Conservation (phyloP, 2,113 vertebrate species). For the Lanius collurio region DNA sequence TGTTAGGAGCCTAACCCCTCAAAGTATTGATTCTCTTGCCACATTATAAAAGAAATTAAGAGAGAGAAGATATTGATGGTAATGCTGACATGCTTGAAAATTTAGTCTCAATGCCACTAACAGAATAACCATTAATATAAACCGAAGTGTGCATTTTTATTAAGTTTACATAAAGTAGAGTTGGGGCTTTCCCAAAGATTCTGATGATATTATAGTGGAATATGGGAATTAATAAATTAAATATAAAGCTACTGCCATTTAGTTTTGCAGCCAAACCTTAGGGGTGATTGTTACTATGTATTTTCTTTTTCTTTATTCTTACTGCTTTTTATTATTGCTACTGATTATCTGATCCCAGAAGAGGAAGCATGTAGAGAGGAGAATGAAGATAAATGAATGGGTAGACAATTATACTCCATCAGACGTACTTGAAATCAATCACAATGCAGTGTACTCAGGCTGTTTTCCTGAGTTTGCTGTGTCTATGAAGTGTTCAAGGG, state of each 20-base stretch:
- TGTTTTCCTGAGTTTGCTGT: slow-evolving; percentile 12
- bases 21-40: not conserved
- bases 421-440: slow-evolving; percentile 60
- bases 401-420: slow-evolving; percentile 39
- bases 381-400: slow-evolving; percentile 31
- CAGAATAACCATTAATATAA: not conserved
- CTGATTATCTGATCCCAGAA: slow-evolving; percentile 26
- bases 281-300: not conserved
- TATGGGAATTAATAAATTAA: not conserved
- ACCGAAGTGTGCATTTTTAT: not conserved
- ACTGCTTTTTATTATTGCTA: not conserved
- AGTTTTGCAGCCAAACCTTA: not conserved
- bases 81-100: not conserved
- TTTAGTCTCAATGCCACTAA: not conserved
- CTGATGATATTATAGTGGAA: not conserved
- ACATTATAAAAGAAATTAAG: not conserved
- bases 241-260: not conserved
- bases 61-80: not conserved
- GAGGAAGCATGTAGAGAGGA: not conserved
- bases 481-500: slow-evolving; percentile 22
- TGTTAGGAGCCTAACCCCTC: not conserved
- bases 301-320: not conserved
- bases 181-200: not conserved
- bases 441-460: not conserved
- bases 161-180: not conserved